phyloP scores from a whole-genome alignment of 2,113 vertebrate species.

The Ivindomyrus marchei region DNA sequence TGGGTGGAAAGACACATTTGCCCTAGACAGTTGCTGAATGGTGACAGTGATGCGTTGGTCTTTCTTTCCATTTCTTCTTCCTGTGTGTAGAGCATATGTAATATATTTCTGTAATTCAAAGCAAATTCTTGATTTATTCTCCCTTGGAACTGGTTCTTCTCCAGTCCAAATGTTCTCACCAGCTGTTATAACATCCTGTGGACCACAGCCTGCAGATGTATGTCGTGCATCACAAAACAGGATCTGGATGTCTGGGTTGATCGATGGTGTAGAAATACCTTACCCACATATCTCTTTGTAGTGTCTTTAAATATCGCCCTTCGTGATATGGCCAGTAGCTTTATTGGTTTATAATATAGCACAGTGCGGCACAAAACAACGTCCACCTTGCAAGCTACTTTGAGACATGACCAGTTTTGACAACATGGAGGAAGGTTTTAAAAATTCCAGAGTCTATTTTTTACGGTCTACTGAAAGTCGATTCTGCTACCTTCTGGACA shows the following conservation, averaged over 20 bases:
- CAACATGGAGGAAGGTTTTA: slow-evolving; percentile 29
- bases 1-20: not conserved
- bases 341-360: not conserved
- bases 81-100: not conserved
- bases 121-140: not conserved
- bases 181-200: not conserved
- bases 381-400: not conserved
- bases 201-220: not conserved
- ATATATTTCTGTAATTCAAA: not conserved
- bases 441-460: slow-evolving; percentile 24
- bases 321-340: not conserved
- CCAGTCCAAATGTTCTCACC: not conserved
- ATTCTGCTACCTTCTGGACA: slow-evolving; percentile 23
- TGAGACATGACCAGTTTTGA: slow-evolving; percentile 32
- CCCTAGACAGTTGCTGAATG: not conserved
- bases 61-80: not conserved
- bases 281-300: not conserved
- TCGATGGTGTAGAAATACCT: not conserved
- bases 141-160: not conserved
- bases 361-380: slow-evolving; percentile 12
- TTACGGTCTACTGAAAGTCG: slow-evolving; percentile 34
- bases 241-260: not conserved
- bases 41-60: not conserved
- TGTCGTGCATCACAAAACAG: not conserved
- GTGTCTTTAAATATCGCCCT: not conserved